Base-by-base conservation (phyloP, 2,888 invertebrate genomes). In the Drosophila robusta region DNA sequence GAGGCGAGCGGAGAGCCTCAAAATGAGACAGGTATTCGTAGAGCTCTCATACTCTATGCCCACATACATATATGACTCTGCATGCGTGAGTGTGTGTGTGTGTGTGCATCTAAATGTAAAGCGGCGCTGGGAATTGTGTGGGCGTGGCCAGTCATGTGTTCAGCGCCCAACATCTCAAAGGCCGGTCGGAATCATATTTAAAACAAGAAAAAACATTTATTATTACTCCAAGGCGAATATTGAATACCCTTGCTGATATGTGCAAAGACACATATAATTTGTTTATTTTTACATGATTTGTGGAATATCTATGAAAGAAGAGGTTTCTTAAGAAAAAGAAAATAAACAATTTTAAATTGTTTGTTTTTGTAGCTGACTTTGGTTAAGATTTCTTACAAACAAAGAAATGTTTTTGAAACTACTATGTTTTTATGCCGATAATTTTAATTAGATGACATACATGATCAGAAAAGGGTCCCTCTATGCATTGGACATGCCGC, bases 61-160 rank as follows among this genome's bases (percentile, higher is more conserved):
- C 16, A 14, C 14, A 51, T 8, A 55, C 12, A 34, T n/a, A 1
- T 14, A 14, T 36, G 11, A 9, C 9, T 16, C 16, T n/a, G 11
- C n/a, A 0, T 24, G n/a, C 41, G 6, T 16, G n/a, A n/a, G n/a
- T n/a, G n/a, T n/a, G n/a, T 24, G 29, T 8, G 34, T 5, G 18
- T 55, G 54, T 41, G 14, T 64, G 54, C 47, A 62, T 16, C 64
- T 55, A 47, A 51, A 58, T 45, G 70, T 42, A 66, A 70, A 75
- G 54, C 52, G 70, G 38, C 46, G 22, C 39, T 75, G 71, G 75
- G 61, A 75, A 61, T 70, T 75, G 67, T 62, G 67, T 57, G 67
- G 74, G 75, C 60, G 58, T 70, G 60, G 65, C 52, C 75, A 74
- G 75, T 75, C 65, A 70, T 64, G 70, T 75, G 75, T 52, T 52